These are phyloP conservation scores for Temnopleurus reevesii DNA, from an alignment of 53 echinoderm and acorn worm species.

Conservation along the genomic window DNA sequence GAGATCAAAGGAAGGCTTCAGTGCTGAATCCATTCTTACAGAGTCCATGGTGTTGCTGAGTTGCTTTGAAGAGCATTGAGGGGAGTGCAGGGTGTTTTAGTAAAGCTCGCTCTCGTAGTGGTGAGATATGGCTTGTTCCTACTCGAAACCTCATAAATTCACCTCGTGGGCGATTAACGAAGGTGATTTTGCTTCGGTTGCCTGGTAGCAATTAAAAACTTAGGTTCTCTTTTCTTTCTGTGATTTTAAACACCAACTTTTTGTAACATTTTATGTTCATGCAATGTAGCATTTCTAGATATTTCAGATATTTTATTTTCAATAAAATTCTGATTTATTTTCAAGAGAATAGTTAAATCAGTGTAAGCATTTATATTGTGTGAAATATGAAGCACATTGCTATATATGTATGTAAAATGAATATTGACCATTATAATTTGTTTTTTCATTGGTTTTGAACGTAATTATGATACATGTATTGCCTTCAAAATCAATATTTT, in stretches of 20 bases:
- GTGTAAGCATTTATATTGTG: not conserved
- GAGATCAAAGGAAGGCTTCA: too few relatives aligned
- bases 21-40: too few relatives aligned
- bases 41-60: too few relatives aligned
- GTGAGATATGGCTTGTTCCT: not conserved
- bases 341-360: not conserved
- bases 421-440: too few relatives aligned
- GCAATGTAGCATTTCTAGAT: not conserved
- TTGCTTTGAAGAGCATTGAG: not conserved
- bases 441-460: too few relatives aligned
- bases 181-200: not conserved
- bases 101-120: not conserved
- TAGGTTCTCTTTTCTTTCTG: not conserved
- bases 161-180: not conserved
- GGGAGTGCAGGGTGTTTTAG: not conserved
- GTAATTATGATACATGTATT: too few relatives aligned
- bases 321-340: too few relatives aligned
- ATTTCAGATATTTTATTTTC: too few relatives aligned
- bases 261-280: not conserved
- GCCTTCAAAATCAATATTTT: too few relatives aligned
- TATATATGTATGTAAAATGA: too few relatives aligned
- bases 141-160: not conserved
- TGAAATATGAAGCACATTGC: too few relatives aligned
- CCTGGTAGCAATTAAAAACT: not conserved
- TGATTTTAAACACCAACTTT: not conserved